Percentiles rank a stretch among this genome's conserved stretches.
Evolutionary conservation across 2,113 vertebrate species (phyloP).

Genomic region (Ellobius talpinus): DNA sequence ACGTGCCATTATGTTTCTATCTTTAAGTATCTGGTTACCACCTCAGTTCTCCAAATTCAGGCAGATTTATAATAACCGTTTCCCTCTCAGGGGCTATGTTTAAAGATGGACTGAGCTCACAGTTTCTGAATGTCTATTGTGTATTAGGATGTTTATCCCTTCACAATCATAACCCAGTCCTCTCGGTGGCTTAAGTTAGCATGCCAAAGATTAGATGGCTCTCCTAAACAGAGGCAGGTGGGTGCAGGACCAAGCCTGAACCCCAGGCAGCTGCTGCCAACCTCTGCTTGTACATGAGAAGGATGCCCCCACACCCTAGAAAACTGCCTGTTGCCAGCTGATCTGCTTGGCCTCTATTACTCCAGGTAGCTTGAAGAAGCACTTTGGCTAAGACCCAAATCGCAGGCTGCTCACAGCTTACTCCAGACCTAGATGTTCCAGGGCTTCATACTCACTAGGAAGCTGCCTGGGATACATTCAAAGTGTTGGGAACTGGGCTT

Average conservation of each 20-base stretch:
- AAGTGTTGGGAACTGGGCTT: neutral
- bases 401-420: neutral
- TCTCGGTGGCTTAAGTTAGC: neutral
- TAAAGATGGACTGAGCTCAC: neutral
- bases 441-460: neutral
- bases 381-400: neutral
- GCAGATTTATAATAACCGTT: neutral
- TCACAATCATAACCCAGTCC: neutral
- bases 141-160: neutral
- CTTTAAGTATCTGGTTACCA: conserved; percentile 10
- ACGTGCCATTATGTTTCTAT: neutral
- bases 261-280: too few species aligned
- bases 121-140: neutral
- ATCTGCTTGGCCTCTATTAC: neutral
- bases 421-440: neutral
- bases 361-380: neutral
- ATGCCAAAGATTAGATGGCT: neutral
- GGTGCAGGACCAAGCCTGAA: neutral
- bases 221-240: neutral
- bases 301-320: neutral
- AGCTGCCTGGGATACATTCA: neutral
- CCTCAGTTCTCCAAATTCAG: neutral
- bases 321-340: neutral
- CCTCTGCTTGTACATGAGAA: neutral
- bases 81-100: neutral